Conservation (phyloP, 2,113 vertebrate species). For the Notiomystis cincta region DNA sequence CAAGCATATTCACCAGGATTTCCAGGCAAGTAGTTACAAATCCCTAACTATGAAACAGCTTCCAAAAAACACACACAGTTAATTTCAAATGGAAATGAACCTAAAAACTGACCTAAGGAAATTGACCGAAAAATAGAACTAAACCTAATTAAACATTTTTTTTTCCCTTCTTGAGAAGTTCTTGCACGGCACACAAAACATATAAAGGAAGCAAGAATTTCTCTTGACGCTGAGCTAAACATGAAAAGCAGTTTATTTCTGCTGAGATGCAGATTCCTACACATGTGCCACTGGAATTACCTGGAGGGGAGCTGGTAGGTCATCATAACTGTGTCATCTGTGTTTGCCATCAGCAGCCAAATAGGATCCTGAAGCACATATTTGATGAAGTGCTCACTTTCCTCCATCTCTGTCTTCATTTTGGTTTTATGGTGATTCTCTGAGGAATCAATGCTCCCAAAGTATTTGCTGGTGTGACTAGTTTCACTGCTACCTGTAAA, state of each 20-base stretch:
- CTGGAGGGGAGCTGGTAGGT: conserved; percentile 88
- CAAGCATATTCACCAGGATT: neutral
- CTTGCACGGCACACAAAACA: neutral
- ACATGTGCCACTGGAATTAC: conserved; percentile 60
- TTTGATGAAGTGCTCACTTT: conserved; percentile 72
- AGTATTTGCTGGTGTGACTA: conserved; percentile 89
- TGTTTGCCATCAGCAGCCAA: conserved; percentile 86
- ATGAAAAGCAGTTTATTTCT: neutral
- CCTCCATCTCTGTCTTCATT: conserved; percentile 32
- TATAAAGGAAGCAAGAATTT: neutral
- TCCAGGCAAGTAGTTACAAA: neutral
- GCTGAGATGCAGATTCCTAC: neutral
- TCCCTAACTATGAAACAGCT: neutral
- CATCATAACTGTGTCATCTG: conserved; percentile 88
- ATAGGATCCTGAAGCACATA: conserved; percentile 86
- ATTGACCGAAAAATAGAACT: neutral
- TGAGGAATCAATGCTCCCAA: conserved; percentile 87
- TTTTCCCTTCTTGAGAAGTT: neutral
- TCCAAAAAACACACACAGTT: neutral
- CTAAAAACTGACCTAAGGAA: too few species aligned
- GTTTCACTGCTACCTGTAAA: conserved; percentile 81
- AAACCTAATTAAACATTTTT: neutral
- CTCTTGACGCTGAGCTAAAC: neutral
- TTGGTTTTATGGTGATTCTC: conserved; percentile 79
- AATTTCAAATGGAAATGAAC: too few species aligned